Conservation (phyloP, 2,113 vertebrate species). For the Acanthisitta chloris region DNA sequence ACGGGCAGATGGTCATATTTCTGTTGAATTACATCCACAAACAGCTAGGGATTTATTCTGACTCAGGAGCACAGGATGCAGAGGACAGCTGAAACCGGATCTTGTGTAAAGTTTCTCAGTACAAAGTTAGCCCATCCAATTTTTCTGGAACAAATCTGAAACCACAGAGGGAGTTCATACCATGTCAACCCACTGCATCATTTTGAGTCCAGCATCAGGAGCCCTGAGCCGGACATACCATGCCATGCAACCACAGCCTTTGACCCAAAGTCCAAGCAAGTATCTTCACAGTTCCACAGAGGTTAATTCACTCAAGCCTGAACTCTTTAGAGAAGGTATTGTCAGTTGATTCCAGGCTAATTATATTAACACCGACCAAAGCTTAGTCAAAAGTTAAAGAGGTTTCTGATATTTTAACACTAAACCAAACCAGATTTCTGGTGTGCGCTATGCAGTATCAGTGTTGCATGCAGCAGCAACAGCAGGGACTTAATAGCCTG, state of each 20-base stretch:
- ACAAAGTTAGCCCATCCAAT: background rate
- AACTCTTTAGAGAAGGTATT: background rate
- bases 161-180: background rate
- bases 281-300: background rate
- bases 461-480: background rate
- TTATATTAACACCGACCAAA: background rate
- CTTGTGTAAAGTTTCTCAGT: background rate
- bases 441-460: background rate
- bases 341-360: background rate
- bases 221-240: background rate
- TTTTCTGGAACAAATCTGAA: background rate
- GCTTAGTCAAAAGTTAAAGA: background rate
- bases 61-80: background rate
- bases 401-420: background rate
- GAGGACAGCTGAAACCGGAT: background rate
- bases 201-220: background rate
- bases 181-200: background rate
- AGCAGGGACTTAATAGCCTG: background rate
- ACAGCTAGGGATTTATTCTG: background rate
- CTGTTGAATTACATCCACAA: background rate
- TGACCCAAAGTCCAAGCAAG: background rate
- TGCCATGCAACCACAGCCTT: background rate
- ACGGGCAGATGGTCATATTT: background rate
- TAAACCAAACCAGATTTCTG: background rate
- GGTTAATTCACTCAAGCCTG: background rate